Percentiles rank a stretch among this genome's conserved stretches.
These are phyloP conservation scores for Philopedon plagiatum DNA, from an alignment of 2,888 invertebrate species.

Conservation along the genomic window DNA sequence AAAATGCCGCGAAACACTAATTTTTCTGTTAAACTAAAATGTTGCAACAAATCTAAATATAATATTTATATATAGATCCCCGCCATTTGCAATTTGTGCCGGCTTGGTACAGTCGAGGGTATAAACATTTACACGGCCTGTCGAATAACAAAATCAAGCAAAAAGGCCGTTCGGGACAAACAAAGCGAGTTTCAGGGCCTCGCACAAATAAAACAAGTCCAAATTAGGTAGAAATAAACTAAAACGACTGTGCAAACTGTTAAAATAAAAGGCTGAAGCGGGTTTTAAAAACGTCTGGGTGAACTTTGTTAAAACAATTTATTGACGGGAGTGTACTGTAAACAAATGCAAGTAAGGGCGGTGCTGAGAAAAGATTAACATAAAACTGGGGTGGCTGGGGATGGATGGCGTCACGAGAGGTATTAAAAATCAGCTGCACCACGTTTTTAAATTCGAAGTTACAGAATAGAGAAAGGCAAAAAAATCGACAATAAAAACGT, in stretches of 20 bases:
- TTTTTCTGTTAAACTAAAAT: conserved; percentile 58
- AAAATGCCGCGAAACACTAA: conserved; percentile 56
- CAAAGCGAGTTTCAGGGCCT: conserved; percentile 51
- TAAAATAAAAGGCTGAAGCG: conserved; percentile 48
- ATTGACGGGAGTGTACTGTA: conserved; percentile 58
- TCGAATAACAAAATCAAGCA: conserved; percentile 43
- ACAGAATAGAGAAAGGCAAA: neutral
- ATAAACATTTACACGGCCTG: conserved; percentile 52
- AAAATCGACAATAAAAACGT: neutral
- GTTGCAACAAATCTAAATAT: conserved; percentile 64
- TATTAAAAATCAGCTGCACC: conserved; percentile 42
- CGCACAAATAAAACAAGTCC: conserved; percentile 46
- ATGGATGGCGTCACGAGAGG: conserved; percentile 23
- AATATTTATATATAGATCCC: conserved; percentile 68
- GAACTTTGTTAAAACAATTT: conserved; percentile 42
- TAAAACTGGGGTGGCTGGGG: conserved; percentile 59
- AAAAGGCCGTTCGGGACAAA: conserved; percentile 43
- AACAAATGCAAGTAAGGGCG: conserved; percentile 61
- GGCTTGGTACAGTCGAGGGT: conserved; percentile 63
- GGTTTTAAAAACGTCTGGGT: conserved; percentile 49
- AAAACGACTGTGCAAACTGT: conserved; percentile 45
- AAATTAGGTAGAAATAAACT: conserved; percentile 47
- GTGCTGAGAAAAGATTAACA: conserved; percentile 59
- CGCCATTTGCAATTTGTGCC: conserved; percentile 67
- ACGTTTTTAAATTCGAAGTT: conserved; percentile 24